Conservation (phyloP, 2,113 vertebrate genomes). For the Strix uralensis region DNA sequence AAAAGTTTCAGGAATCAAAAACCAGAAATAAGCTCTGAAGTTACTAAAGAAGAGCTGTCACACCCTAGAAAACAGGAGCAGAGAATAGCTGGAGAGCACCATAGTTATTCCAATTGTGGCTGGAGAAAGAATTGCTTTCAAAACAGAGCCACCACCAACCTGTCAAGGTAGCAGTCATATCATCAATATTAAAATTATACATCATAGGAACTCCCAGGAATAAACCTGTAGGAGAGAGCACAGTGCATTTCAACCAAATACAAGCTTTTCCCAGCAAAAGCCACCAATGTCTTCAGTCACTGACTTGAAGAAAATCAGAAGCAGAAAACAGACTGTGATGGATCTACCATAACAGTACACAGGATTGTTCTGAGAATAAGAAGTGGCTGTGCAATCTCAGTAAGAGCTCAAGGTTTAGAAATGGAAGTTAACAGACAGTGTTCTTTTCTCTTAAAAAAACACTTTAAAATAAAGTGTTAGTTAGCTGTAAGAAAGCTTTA, state of each 20-base stretch:
- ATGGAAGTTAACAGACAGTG: neutral
- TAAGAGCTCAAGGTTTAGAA: neutral
- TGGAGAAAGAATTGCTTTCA: neutral
- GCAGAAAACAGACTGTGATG: neutral
- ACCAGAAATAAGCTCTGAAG: neutral
- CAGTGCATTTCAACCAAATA: neutral
- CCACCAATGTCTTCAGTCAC: neutral
- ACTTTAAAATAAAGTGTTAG: no score
- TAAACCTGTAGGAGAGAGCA: neutral
- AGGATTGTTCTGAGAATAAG: neutral
- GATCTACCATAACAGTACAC: neutral
- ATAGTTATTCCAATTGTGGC: accelerated
- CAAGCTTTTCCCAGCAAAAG: neutral
- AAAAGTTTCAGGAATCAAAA: neutral
- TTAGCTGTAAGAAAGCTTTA: neutral
- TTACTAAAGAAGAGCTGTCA: neutral
- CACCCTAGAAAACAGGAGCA: neutral
- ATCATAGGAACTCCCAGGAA: neutral
- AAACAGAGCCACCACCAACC: neutral
- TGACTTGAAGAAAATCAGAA: neutral
- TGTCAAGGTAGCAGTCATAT: neutral
- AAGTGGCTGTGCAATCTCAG: neutral
- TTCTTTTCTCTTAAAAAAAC: neutral
- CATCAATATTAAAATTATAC: neutral
- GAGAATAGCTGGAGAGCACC: neutral